Base-by-base conservation (phyloP, 92 coral and sea anemone genomes). In the Parazoanthus swiftii region DNA sequence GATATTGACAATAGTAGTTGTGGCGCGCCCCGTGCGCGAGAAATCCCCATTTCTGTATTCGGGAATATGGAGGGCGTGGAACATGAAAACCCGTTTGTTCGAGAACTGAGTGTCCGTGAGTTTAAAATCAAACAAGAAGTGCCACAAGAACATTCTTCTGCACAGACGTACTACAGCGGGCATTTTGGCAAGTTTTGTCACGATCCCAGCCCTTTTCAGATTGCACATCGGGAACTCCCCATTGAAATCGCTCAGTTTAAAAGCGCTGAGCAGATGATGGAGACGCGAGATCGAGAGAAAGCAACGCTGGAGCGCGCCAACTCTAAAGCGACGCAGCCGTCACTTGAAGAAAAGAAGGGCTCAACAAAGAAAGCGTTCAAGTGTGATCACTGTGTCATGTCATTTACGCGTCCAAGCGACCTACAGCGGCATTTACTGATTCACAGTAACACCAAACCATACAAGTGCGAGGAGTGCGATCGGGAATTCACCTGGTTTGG, bases 401-500 rank as follows among this genome's bases (percentile, higher is more conserved):
- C 98, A 25, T 96, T 96, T 90, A 95, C 98, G 21, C 98, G 98
- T n/a, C 98, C 98, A 14, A 96, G 98, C 86, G 98, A 97, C 58
- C 94, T 97, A 35, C 98, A 97, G 84, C 94, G 99, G 38, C 99
- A 97, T 82, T 86, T 92, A 42, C 91, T 97, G 78, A 95, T 95
- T 36, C 99, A 97, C 86, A 97, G 89, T 73, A 94, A 93, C 86
- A 93, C 85, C 74, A 97, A 97, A 65, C 99, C 99, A 9, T 97
- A 97, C 92, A 95, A 90, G 88, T 97, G 99, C 89, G 94, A 95
- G 44, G 94, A 95, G 85, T 97, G 99, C 75, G 99, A 97, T 75
- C 94, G 99, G 48, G 97, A 97, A 89, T 97, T 97, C 86, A 97
- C 99, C 11, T 97, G 98, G 99, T 95, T 97, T 84, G 99, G 99